phyloP scores from a whole-genome alignment of 2,888 invertebrate genomes.

The Orchesellides sinensis region DNA sequence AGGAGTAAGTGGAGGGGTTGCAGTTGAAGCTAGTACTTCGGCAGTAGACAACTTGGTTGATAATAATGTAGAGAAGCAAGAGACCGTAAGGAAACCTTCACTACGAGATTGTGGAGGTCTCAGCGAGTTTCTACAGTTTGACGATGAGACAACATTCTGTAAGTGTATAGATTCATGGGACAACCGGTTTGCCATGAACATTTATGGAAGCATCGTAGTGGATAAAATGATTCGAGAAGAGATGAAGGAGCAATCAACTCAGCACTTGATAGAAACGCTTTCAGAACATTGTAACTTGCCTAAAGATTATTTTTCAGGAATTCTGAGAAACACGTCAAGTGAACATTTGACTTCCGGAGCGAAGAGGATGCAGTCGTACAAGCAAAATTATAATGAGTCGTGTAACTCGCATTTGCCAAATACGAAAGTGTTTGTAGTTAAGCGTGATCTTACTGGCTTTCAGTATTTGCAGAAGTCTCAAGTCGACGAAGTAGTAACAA shows the following conservation, averaged over 20 bases:
- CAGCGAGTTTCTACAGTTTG: slow-evolving; percentile 62
- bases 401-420: slow-evolving; percentile 45
- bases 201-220: slow-evolving; percentile 68
- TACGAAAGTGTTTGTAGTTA: slow-evolving; percentile 70
- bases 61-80: too few relatives aligned
- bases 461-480: slow-evolving; percentile 62
- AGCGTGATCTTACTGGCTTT: slow-evolving; percentile 67
- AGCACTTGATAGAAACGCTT: slow-evolving; percentile 44
- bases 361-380: slow-evolving; percentile 41
- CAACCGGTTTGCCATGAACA: slow-evolving; percentile 68
- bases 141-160: slow-evolving; percentile 63
- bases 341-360: slow-evolving; percentile 40
- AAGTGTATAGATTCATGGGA: slow-evolving; percentile 68
- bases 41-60: too few relatives aligned
- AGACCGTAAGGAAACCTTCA: slow-evolving; percentile 13
- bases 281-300: slow-evolving; percentile 45
- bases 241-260: not conserved
- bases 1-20: not conserved
- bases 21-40: not conserved
- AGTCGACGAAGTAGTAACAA: slow-evolving; percentile 53
- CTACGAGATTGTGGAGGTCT: not conserved
- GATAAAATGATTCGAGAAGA: slow-evolving; percentile 47
- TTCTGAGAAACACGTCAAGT: slow-evolving; percentile 62
- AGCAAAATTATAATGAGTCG: slow-evolving; percentile 5
- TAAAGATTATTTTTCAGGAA: slow-evolving; percentile 47